Base-by-base conservation (phyloP, 2,113 vertebrate species). In the Parotia lawesii region DNA sequence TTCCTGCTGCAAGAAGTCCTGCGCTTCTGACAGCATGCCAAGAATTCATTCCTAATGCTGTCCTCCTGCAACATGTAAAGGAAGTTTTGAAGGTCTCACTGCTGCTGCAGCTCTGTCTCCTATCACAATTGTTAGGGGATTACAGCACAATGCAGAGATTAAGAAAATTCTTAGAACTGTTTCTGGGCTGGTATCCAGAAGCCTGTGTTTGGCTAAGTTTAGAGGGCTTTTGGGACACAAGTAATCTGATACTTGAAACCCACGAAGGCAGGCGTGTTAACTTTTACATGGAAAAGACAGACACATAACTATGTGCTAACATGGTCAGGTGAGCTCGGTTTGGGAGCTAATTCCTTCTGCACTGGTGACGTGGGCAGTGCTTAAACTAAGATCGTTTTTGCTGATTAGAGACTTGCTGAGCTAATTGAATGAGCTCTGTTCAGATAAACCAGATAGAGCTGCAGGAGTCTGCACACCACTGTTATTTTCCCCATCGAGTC, bases 341-440 rank as follows among this genome's bases (percentile, higher is more conserved):
- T 80, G 44, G 70, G 65, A 85, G 33, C 70, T 61, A 11, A 78
- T 53, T 84, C 57, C 21, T 94, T 50, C 57, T 89, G 44, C 80
- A n/a, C 12, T 20, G 7, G 11, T 93, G 87, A 94, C 1, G 6
- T 64, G 84, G 45, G 56, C 62, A 85, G 54, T 53, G 42, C 40
- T 79, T 90, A 85, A 83, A 85, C 21, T 3, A n/a, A 83, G 50
- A 91, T 58, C 21, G 48, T 69, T 82, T 70, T 42, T 58, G 47
- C 54, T 77, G 88, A 96, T 95, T 91, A 90, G 82, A 66, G 85
- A 62, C 78, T 88, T 95, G 92, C 82, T 92, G 82, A 83, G 74
- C 23, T 87, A 57, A 85, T 47, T 87, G 37, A 82, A 87, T 12
- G 54, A 87, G 12, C 38, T 62, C 54, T 66, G 66, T 83, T 85